A percentile compares a stretch with the other conserved stretches of the same genome.
Evolutionary conservation across 2,113 vertebrate species (phyloP).

Genomic region (Clarias macrocephalus): DNA sequence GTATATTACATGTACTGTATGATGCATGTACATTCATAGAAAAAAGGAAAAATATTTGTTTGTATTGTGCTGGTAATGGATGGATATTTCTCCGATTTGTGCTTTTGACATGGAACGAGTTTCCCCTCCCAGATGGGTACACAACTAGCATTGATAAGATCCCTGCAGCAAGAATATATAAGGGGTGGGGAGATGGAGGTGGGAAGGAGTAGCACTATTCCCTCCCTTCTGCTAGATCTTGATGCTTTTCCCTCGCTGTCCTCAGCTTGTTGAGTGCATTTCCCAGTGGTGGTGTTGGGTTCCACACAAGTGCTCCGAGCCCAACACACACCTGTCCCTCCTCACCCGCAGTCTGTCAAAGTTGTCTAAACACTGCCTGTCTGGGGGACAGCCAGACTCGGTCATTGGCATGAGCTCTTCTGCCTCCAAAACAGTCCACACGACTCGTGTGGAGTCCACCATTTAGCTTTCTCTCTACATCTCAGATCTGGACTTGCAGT

Average conservation of each 20-base stretch:
- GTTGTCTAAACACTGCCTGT: slow-evolving; percentile 53
- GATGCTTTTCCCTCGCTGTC: slow-evolving; percentile 44
- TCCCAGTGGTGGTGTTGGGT: slow-evolving; percentile 55
- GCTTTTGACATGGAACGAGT: slow-evolving; percentile 9
- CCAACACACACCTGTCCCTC: slow-evolving; percentile 57
- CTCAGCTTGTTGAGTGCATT: slow-evolving; percentile 48
- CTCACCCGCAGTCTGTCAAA: slow-evolving; percentile 51
- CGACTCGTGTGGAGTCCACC: neutral
- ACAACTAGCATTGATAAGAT: neutral
- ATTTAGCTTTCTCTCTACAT: slow-evolving; percentile 18
- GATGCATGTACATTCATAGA: neutral
- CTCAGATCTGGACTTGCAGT: slow-evolving; percentile 12
- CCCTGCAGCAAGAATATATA: neutral
- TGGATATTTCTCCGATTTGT: neutral
- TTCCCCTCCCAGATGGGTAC: neutral
- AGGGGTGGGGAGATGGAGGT: neutral
- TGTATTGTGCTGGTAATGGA: neutral
- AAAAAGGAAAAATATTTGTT: neutral
- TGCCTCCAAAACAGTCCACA: neutral
- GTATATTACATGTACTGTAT: no score
- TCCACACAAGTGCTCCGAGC: slow-evolving; percentile 52
- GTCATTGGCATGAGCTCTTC: slow-evolving; percentile 34
- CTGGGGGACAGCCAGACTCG: slow-evolving; percentile 36
- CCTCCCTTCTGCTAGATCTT: slow-evolving; percentile 11
- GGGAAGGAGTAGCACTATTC: neutral